These are phyloP conservation scores for Chaetura pelagica DNA, from an alignment of 2,113 vertebrate species.

Conservation along the genomic window DNA sequence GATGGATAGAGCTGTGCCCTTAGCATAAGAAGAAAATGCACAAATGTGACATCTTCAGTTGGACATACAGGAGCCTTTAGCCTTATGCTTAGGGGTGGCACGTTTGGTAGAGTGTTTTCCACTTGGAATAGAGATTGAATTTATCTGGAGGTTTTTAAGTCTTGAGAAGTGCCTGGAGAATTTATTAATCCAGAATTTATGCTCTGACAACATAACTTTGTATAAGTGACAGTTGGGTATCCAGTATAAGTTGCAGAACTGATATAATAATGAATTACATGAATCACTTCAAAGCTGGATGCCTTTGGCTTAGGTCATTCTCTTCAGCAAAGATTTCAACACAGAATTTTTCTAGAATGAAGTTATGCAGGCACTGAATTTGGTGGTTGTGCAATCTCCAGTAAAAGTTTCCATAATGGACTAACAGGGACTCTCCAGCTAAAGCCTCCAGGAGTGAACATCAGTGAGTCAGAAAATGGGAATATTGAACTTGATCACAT, in stretches of 20 bases:
- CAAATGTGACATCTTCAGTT: neutral
- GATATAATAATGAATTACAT: too few relatives aligned
- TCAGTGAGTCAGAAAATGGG: neutral
- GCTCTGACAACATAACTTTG: neutral
- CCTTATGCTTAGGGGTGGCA: neutral
- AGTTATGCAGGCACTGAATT: neutral
- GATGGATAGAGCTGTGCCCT: neutral
- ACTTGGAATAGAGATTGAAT: neutral
- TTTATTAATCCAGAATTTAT: neutral
- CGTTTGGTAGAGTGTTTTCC: neutral
- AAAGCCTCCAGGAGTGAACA: neutral
- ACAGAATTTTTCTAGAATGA: neutral
- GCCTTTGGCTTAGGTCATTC: neutral
- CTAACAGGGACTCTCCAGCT: neutral
- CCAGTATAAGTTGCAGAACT: too few relatives aligned
- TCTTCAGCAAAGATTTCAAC: neutral
- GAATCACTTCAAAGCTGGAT: neutral
- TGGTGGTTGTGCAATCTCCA: neutral
- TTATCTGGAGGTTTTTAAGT: neutral
- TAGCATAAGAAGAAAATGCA: neutral
- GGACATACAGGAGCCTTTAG: neutral
- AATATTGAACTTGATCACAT: neutral
- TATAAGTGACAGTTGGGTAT: neutral
- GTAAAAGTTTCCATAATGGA: neutral
- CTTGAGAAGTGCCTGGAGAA: neutral